Evolutionary conservation across 2,113 vertebrate species (phyloP).

Genomic region (Chloropsis hardwickii): DNA sequence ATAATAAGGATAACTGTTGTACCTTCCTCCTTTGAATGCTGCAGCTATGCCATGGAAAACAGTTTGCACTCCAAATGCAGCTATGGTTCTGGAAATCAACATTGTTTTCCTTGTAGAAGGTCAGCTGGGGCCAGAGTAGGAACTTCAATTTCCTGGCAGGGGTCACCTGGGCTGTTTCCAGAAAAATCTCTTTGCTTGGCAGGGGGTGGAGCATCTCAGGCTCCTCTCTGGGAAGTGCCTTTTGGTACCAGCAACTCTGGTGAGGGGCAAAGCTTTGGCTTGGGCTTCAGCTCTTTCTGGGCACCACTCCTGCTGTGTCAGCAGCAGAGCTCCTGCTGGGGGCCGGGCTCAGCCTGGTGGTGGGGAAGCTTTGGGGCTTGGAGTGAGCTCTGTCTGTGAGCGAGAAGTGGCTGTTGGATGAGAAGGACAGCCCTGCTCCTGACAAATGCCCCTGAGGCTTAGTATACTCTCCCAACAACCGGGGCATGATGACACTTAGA

Average conservation of each 20-base stretch:
- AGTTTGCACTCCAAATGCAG: neutral
- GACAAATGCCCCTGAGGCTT: neutral
- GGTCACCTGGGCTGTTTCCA: neutral
- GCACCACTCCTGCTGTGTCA: accelerated
- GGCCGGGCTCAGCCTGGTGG: neutral
- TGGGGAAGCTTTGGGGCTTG: no score
- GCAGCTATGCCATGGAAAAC: neutral
- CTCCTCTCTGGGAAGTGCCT: neutral
- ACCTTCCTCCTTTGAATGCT: neutral
- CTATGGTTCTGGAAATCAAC: neutral
- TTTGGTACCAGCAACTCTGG: neutral
- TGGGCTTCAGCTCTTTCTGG: no score
- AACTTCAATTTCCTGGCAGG: neutral
- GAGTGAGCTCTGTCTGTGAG: neutral
- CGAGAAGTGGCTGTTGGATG: neutral
- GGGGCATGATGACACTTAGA: neutral
- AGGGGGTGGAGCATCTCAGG: accelerated
- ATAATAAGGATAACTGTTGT: neutral
- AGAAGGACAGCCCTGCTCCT: neutral
- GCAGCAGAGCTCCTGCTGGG: neutral
- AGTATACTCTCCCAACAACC: accelerated
- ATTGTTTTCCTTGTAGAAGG: neutral
- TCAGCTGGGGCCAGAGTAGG: neutral
- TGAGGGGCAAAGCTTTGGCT: neutral
- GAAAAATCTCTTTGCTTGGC: neutral